Percentiles rank a stretch among this genome's conserved stretches.
Conservation (phyloP, 2,888 invertebrate genomes). For the Amphipyra berbera region DNA sequence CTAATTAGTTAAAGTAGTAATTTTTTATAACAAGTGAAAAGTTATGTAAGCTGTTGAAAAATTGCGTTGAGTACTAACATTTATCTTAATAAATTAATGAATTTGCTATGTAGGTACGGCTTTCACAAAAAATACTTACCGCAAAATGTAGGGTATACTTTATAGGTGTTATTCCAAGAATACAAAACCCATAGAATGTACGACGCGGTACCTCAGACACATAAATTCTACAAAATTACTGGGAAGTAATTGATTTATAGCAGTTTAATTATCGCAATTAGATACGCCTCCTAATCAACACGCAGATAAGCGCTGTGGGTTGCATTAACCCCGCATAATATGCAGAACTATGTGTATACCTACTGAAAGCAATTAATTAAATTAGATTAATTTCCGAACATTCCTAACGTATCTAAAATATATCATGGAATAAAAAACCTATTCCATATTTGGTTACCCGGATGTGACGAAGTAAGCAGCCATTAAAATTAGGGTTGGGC, state of each 20-base stretch:
- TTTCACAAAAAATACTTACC: conserved; percentile 28
- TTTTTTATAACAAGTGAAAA: conserved; percentile 34
- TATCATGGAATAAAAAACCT: conserved; percentile 53
- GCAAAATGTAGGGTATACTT: conserved; percentile 30
- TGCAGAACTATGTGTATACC: conserved; percentile 17
- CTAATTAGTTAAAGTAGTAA: conserved; percentile 40
- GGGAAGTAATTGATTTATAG: conserved; percentile 79
- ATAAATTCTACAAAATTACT: conserved; percentile 57
- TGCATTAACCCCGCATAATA: conserved; percentile 47
- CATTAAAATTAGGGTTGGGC: conserved; percentile 90
- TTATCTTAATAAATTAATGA: conserved; percentile 45
- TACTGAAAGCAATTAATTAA: conserved; percentile 22
- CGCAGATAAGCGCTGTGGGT: conserved; percentile 41
- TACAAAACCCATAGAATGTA: conserved; percentile 42
- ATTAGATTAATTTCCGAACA: conserved; percentile 25
- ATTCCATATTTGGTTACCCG: conserved; percentile 82
- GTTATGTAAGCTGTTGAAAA: conserved; percentile 53
- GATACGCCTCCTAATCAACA: conserved; percentile 75
- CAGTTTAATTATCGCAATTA: conserved; percentile 82
- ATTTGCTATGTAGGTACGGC: conserved; percentile 28
- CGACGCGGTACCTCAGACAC: conserved; percentile 28
- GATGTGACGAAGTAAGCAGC: conserved; percentile 86
- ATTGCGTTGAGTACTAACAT: conserved; percentile 40
- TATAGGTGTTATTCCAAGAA: conserved; percentile 51
- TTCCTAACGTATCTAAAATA: conserved; percentile 32